Evolutionary conservation across 1,140 invertebrate species (phyloP).

Genomic region (Drosophila busckii): DNA sequence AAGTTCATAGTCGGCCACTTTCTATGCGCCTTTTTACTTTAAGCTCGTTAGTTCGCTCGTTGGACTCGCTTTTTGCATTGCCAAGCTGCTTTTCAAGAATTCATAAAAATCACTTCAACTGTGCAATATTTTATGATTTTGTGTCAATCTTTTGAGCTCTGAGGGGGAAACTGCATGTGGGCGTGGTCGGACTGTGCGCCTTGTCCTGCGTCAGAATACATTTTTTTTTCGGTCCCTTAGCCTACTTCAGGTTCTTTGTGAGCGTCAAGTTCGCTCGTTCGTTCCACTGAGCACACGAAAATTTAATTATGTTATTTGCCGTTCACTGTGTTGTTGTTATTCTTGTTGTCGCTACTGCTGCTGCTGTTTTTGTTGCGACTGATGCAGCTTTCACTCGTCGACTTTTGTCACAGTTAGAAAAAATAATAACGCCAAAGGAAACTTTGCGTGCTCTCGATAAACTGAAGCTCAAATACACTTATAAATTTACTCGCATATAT

Average conservation of each 20-base stretch:
- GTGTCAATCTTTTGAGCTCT: slow-evolving; percentile 53
- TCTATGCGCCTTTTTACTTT: slow-evolving; percentile 48
- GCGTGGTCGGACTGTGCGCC: background rate
- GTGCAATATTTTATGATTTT: slow-evolving; percentile 68
- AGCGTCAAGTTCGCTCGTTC: slow-evolving; percentile 43
- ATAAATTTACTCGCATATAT: no score
- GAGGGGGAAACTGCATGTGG: slow-evolving; percentile 8
- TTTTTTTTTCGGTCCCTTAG: background rate
- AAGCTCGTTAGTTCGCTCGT: slow-evolving; percentile 65
- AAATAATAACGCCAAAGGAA: no score
- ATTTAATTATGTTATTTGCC: slow-evolving; percentile 57
- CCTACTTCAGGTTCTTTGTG: slow-evolving; percentile 17
- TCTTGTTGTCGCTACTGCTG: slow-evolving; percentile 5
- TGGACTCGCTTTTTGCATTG: background rate
- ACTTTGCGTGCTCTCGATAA: no score
- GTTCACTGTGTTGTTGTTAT: no score
- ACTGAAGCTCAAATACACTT: slow-evolving; percentile 4
- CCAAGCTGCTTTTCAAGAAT: slow-evolving; percentile 56
- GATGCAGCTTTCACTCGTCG: slow-evolving; percentile 28
- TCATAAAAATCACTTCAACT: slow-evolving; percentile 73
- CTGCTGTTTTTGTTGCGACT: slow-evolving; percentile 2
- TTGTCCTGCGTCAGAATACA: background rate
- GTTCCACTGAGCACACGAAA: slow-evolving; percentile 56
- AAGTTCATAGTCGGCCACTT: slow-evolving; percentile 14
- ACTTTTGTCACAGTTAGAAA: slow-evolving; percentile 45